These are phyloP conservation scores for Lagria hirta DNA, from an alignment of 2,888 invertebrate species.

Conservation along the genomic window DNA sequence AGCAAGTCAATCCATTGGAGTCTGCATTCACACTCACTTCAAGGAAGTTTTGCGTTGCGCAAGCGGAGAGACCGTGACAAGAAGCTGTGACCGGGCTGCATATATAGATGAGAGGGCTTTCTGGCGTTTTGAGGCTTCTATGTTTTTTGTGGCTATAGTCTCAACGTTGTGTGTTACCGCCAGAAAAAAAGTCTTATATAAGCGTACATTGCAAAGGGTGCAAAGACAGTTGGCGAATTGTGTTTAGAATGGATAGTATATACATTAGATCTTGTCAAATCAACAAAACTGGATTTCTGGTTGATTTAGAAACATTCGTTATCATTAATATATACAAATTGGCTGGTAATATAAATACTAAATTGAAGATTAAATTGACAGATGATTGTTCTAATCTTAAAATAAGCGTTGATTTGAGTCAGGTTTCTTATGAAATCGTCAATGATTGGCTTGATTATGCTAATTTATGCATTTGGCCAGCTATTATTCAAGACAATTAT, in stretches of 20 bases:
- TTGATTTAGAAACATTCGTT: slow-evolving; percentile 36
- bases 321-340: slow-evolving; percentile 35
- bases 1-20: slow-evolving; percentile 76
- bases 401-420: slow-evolving; percentile 47
- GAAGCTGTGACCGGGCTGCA: slow-evolving; percentile 84
- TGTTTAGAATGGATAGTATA: slow-evolving; percentile 41
- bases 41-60: slow-evolving; percentile 81
- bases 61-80: slow-evolving; percentile 76
- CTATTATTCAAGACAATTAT: slow-evolving; percentile 61
- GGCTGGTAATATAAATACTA: slow-evolving; percentile 25
- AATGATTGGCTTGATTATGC: slow-evolving; percentile 52
- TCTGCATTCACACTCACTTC: slow-evolving; percentile 79
- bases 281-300: slow-evolving; percentile 22
- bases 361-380: slow-evolving; percentile 28
- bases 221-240: slow-evolving; percentile 72
- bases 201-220: slow-evolving; percentile 67
- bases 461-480: slow-evolving; percentile 60
- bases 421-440: slow-evolving; percentile 49
- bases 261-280: slow-evolving; percentile 29
- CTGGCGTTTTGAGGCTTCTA: slow-evolving; percentile 77
- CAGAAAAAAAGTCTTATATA: slow-evolving; percentile 67
- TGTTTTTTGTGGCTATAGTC: slow-evolving; percentile 65
- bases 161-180: slow-evolving; percentile 68
- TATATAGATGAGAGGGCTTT: slow-evolving; percentile 82
- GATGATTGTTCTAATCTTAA: slow-evolving; percentile 31